phyloP scores from a whole-genome alignment of 1,140 invertebrate genomes.

The Procambarus clarkii region DNA sequence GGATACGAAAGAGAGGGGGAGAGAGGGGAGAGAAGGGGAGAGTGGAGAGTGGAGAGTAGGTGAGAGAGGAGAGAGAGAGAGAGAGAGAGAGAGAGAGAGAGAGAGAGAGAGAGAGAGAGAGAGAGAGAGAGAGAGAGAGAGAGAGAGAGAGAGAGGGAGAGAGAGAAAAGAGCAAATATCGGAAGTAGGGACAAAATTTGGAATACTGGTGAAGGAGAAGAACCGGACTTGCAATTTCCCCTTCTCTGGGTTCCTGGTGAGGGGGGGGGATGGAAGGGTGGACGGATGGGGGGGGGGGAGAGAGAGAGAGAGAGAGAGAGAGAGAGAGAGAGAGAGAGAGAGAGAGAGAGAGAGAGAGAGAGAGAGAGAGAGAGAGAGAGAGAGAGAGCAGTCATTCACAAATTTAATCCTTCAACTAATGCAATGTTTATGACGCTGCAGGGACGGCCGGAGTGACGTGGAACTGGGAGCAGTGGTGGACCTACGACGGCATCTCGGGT shows the following conservation, averaged over 20 bases:
- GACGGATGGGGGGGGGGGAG: background rate
- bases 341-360: background rate
- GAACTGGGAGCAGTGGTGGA: slow-evolving; percentile 56
- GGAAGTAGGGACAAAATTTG: background rate
- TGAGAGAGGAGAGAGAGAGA: no score
- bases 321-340: no score
- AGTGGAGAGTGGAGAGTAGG: background rate
- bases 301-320: background rate
- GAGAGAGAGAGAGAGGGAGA: background rate
- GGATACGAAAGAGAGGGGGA: background rate
- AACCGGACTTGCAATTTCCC: background rate
- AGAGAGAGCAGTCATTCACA: slow-evolving; percentile 2
- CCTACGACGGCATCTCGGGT: slow-evolving; percentile 51
- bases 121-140: background rate
- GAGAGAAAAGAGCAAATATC: background rate
- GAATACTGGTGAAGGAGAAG: background rate
- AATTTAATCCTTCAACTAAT: no score
- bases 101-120: background rate
- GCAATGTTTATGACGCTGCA: background rate
- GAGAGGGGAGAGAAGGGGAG: background rate
- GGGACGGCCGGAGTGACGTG: slow-evolving; percentile 24
- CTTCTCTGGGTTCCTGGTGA: background rate
- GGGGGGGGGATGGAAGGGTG: background rate
- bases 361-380: no score
- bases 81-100: background rate